Percentiles rank a stretch among this genome's conserved stretches.
Conservation (phyloP, 2,113 vertebrate genomes). For the Lophotis ruficrista region DNA sequence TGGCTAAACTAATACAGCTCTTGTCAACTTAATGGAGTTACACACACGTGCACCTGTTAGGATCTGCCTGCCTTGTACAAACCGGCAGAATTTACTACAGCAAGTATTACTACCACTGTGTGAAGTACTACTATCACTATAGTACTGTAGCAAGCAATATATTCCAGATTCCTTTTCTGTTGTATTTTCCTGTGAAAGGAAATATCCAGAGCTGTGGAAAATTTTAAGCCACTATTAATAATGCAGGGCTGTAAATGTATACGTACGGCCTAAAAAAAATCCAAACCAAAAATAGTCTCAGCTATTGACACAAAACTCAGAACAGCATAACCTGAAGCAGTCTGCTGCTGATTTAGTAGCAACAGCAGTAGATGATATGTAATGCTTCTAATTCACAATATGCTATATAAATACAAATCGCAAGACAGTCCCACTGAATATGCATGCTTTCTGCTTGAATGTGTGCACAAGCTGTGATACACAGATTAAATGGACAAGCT, state of each 20-base stretch:
- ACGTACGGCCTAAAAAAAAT: not conserved
- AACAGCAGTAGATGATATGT: not conserved
- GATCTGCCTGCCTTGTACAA: not conserved
- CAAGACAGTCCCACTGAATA: not conserved
- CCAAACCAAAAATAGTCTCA: not conserved
- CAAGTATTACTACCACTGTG: not conserved
- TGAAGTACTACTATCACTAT: not conserved
- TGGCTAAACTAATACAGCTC: not conserved
- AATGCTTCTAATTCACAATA: not conserved
- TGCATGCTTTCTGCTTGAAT: not conserved
- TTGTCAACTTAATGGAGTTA: not conserved
- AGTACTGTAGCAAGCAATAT: not conserved
- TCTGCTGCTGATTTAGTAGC: not conserved
- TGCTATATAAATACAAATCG: not conserved
- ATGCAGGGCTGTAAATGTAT: not conserved
- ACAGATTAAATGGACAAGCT: not conserved
- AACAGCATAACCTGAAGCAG: not conserved
- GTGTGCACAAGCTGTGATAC: rapidly evolving
- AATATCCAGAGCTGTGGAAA: not conserved
- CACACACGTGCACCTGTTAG: not conserved
- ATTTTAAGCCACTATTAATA: not conserved
- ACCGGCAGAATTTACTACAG: not conserved
- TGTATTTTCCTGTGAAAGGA: not conserved
- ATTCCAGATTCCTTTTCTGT: not conserved
- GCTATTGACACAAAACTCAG: not conserved